Percentiles rank a stretch among this genome's conserved stretches.
Conservation (phyloP, 2,113 vertebrate genomes). For the Pseudopodoces humilis region DNA sequence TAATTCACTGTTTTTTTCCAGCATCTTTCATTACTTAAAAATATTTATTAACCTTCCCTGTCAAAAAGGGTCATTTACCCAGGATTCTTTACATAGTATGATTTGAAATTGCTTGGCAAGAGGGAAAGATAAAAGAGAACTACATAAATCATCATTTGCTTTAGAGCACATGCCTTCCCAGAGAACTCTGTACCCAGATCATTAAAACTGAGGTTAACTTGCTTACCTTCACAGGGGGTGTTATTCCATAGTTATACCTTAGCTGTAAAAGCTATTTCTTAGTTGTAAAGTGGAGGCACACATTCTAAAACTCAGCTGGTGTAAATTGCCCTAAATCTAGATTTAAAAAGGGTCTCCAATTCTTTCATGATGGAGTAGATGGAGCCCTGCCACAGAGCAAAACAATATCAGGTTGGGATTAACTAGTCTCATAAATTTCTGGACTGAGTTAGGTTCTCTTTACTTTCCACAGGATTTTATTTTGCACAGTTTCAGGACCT, state of each 20-base stretch:
- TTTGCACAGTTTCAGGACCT: neutral
- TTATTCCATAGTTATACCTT: neutral
- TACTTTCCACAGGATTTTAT: neutral
- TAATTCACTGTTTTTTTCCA: slow-evolving; percentile 41
- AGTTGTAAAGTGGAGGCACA: neutral
- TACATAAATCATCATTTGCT: neutral
- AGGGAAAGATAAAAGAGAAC: neutral
- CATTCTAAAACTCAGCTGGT: neutral
- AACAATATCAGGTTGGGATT: neutral
- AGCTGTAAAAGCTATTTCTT: neutral
- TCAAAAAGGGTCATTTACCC: slow-evolving; percentile 1
- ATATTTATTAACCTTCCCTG: slow-evolving; percentile 8
- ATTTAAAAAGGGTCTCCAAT: neutral
- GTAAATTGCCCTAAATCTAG: neutral
- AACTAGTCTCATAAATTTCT: neutral
- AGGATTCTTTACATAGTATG: neutral
- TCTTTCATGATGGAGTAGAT: neutral
- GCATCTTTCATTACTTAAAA: slow-evolving; percentile 33
- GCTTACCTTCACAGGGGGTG: neutral
- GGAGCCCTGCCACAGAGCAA: neutral
- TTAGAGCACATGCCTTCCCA: neutral
- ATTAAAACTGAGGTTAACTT: neutral
- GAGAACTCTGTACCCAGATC: neutral
- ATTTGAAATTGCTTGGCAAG: slow-evolving; percentile 7
- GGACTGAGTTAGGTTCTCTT: neutral